phyloP scores from a whole-genome alignment of 1,140 invertebrate species.

The Scaptomyza graminum region DNA sequence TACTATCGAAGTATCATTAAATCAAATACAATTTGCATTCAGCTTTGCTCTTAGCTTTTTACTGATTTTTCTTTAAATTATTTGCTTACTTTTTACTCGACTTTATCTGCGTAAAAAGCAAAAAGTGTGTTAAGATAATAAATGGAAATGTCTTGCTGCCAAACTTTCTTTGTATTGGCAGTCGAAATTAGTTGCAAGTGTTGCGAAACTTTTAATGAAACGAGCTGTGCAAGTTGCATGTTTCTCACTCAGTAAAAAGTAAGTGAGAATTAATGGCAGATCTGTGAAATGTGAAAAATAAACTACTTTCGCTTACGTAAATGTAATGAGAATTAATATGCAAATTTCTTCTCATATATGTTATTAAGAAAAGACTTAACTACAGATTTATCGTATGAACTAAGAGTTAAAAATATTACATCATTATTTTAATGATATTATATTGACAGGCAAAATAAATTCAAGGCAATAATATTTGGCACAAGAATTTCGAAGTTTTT shows the following conservation, averaged over 20 bases:
- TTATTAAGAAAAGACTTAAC: background rate
- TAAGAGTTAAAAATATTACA: too few relatives aligned
- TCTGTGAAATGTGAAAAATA: slow-evolving; percentile 10
- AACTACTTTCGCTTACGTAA: slow-evolving; percentile 9
- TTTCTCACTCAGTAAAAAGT: slow-evolving; percentile 7
- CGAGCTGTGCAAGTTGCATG: slow-evolving; percentile 2
- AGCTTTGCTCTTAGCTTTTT: too few relatives aligned
- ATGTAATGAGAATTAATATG: slow-evolving; percentile 9
- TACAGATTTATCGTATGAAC: background rate
- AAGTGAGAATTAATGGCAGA: slow-evolving; percentile 1
- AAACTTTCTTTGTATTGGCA: slow-evolving; percentile 38
- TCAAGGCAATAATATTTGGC: background rate
- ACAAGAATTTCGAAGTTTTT: background rate
- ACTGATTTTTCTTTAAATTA: slow-evolving; percentile 17
- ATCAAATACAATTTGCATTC: too few relatives aligned
- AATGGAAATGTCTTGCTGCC: slow-evolving; percentile 20
- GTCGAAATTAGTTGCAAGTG: slow-evolving; percentile 52
- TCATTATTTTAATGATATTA: too few relatives aligned
- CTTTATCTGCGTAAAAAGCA: slow-evolving; percentile 15
- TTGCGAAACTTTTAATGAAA: slow-evolving; percentile 51
- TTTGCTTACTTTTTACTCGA: slow-evolving; percentile 38
- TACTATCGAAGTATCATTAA: too few relatives aligned
- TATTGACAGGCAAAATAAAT: background rate
- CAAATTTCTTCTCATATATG: slow-evolving; percentile 7
- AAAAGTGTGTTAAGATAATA: background rate